Evolutionary conservation across 2,797 vertebrate species (phyloP), one percentile per base, ranked within the genome.

Genomic region (Sandelia bainsii): DNA sequence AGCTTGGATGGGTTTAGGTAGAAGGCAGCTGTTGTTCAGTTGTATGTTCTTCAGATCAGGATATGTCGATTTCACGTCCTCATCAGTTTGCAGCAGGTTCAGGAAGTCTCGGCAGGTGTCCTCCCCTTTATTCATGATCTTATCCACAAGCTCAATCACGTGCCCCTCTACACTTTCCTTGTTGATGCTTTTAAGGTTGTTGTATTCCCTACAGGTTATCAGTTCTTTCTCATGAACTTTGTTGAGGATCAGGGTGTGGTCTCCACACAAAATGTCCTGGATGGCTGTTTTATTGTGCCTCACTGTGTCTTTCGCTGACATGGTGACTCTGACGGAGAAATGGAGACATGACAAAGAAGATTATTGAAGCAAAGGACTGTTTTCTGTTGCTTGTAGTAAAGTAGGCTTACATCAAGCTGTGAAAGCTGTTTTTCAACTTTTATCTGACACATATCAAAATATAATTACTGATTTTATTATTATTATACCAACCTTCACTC

Each of bases 61-160:
- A 29, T 20, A 91, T 8, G 86, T 89, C 0, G 1, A 0, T 32
- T 25, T 58, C n/a, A 90, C 19, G 0, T 69, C 75, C 0, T 80
- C 48, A 4, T 93, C 88, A 0, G 68, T 88, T 37, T 88, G 64
- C 53, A 93, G 85, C 20, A 93, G 78, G 19, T 53, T 0, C 59
- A 91, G 54, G 52, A 93, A 93, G 1, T 0, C 5, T 27, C 12
- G 0, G 56, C 90, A 93, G 1, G 5, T 66, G 0, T 40, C 2
- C 0, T 94, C 90, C 59, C 90, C 91, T 77, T 92, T 90, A 61
- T 42, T 45, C 50, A 92, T 77, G 12, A 95, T 61, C 51, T 84
- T 93, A 69, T 95, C 93, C 62, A 95, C 58, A 0, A 95, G 81
- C 8, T 68, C 49, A 1, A 62, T 16, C 1, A 85, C 46, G 13